These are phyloP conservation scores for Caracal caracal DNA, from an alignment of 2,113 vertebrate genomes.

Conservation along the genomic window DNA sequence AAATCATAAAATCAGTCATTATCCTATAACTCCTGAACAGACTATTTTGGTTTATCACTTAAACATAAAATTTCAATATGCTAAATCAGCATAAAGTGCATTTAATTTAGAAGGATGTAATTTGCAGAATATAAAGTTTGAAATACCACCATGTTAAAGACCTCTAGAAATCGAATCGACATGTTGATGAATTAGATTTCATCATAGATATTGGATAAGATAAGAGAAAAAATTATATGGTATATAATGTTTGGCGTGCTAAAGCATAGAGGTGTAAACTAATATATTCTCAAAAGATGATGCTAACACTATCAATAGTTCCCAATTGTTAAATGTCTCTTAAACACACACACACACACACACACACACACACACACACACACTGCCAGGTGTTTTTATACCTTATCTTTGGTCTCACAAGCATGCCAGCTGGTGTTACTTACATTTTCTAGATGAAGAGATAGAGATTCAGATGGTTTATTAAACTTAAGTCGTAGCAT, in stretches of 20 bases:
- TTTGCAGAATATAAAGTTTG: neutral
- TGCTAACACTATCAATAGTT: neutral
- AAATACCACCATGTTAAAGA: neutral
- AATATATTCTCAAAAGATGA: neutral
- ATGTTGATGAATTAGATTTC: neutral
- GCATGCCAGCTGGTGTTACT: neutral
- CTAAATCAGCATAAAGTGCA: neutral
- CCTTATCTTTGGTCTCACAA: neutral
- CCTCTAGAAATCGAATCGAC: neutral
- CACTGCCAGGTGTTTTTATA: neutral
- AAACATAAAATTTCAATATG: neutral
- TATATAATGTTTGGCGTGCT: neutral
- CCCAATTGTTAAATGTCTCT: neutral
- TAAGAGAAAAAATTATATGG: neutral
- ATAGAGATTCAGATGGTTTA: neutral
- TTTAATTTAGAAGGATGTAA: conserved; percentile 9
- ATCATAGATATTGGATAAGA: neutral
- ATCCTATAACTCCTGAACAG: neutral
- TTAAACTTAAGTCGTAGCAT: neutral
- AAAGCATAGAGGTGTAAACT: neutral
- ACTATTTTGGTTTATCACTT: conserved; percentile 20
- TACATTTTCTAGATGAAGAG: neutral
- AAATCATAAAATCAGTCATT: neutral
- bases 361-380: neutral
- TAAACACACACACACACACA: neutral